Evolutionary conservation across 2,888 invertebrate genomes (phyloP).

Genomic region (Chouioia cunea): DNA sequence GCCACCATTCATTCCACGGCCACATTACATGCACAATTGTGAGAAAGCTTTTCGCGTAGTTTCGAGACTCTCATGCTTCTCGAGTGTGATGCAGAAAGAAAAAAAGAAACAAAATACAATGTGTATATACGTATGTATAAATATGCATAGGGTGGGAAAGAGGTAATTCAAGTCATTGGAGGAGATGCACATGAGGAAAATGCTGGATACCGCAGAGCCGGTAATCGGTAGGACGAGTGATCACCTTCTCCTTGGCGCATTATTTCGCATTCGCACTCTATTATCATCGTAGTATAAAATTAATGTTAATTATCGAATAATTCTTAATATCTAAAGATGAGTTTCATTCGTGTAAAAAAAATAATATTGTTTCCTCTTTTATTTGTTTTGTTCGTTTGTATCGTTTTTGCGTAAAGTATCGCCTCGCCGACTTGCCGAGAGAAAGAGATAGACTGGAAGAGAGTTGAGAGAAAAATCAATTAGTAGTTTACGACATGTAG

Average conservation of each 20-base stretch:
- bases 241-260: constrained; percentile 58
- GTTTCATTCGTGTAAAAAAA: constrained; percentile 24
- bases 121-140: too few species aligned
- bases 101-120: too few species aligned
- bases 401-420: constrained; percentile 2
- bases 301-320: constrained; percentile 57
- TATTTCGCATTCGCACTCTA: constrained; percentile 47
- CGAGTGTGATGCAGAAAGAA: too few species aligned
- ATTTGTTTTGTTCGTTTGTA: constrained; percentile 17
- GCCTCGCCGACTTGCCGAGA: too few species aligned
- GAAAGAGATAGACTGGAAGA: neutral
- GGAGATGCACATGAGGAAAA: constrained; percentile 58
- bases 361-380: constrained; percentile 36
- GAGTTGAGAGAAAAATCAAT: neutral
- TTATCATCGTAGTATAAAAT: constrained; percentile 39
- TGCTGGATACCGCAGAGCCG: constrained; percentile 61
- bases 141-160: neutral
- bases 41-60: constrained; percentile 39
- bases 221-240: constrained; percentile 54
- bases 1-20: neutral
- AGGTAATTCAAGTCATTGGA: constrained; percentile 61
- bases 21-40: constrained; percentile 8
- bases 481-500: constrained; percentile 57
- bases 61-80: too few species aligned
- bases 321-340: constrained; percentile 51